phyloP scores from a whole-genome alignment of 2,113 vertebrate genomes.

The Calonectris borealis region DNA sequence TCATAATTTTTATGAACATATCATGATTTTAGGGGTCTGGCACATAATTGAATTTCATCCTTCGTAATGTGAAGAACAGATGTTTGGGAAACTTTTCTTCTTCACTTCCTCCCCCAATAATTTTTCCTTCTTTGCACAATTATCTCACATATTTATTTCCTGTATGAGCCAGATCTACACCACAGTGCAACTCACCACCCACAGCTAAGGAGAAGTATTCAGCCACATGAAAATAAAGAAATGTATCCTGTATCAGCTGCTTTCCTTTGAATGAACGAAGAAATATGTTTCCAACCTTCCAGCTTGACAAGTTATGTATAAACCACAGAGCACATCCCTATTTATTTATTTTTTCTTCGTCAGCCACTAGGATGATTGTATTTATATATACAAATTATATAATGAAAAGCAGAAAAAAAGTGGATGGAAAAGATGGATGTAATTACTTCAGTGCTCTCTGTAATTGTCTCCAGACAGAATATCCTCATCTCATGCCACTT shows the following conservation, averaged over 20 bases:
- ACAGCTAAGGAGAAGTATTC: background rate
- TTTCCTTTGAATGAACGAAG: conserved; percentile 57
- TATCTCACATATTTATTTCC: conserved; percentile 49
- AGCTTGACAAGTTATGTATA: conserved; percentile 49
- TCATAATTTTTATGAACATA: background rate
- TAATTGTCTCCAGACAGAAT: conserved; percentile 39
- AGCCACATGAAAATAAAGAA: conserved; percentile 45
- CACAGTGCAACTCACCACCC: conserved; percentile 29
- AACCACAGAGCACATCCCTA: conserved; percentile 34
- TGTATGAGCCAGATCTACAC: background rate
- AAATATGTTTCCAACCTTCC: conserved; percentile 36
- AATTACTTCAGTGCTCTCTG: conserved; percentile 10
- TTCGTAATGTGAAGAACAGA: conserved; percentile 20
- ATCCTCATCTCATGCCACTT: background rate
- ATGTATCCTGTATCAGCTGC: background rate
- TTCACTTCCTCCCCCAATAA: conserved; percentile 1
- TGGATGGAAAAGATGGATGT: background rate
- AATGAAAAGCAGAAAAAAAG: conserved; percentile 52
- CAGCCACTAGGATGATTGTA: conserved; percentile 21
- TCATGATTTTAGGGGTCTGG: background rate
- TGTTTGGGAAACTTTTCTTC: background rate
- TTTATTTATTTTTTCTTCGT: conserved; percentile 59
- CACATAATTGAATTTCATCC: background rate
- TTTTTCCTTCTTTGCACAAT: conserved; percentile 33
- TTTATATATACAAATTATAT: conserved; percentile 49